Percentiles rank a stretch among this genome's conserved stretches.
phyloP scores from a whole-genome alignment of 2,888 invertebrate genomes.

The Athalia cordata region DNA sequence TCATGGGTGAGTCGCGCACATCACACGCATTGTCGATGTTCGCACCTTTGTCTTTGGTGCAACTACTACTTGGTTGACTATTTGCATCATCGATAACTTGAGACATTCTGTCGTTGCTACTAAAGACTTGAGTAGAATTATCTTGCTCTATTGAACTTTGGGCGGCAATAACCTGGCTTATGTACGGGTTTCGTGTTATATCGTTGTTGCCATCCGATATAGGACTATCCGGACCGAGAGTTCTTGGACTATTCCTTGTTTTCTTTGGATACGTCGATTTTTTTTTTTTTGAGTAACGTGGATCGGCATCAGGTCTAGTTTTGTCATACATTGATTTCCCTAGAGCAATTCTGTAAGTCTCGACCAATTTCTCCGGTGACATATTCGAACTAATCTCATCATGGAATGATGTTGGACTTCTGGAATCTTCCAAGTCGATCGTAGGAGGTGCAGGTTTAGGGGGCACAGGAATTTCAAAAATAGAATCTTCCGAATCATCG shows the following conservation, averaged over 20 bases:
- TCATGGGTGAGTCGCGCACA: not conserved
- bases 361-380: constrained; percentile 13
- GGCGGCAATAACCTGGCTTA: constrained; percentile 50
- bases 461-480: constrained; percentile 68
- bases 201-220: constrained; percentile 46
- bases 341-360: constrained; percentile 8
- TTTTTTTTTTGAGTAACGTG: not conserved
- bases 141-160: constrained; percentile 24
- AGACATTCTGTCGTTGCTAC: not conserved
- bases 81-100: not conserved
- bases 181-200: constrained; percentile 52
- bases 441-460: constrained; percentile 66
- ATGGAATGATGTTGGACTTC: constrained; percentile 41
- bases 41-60: not conserved
- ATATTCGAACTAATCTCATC: not conserved
- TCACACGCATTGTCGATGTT: not conserved
- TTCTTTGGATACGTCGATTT: not conserved
- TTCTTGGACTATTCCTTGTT: not conserved
- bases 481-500: constrained; percentile 64
- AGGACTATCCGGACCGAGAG: not conserved
- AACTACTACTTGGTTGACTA: not conserved
- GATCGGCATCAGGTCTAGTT: not conserved
- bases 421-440: constrained; percentile 65
- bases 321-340: not conserved
- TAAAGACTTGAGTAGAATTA: not conserved